These are phyloP conservation scores for Agrochola circellaris DNA, from an alignment of 2,888 invertebrate species.

Conservation along the genomic window DNA sequence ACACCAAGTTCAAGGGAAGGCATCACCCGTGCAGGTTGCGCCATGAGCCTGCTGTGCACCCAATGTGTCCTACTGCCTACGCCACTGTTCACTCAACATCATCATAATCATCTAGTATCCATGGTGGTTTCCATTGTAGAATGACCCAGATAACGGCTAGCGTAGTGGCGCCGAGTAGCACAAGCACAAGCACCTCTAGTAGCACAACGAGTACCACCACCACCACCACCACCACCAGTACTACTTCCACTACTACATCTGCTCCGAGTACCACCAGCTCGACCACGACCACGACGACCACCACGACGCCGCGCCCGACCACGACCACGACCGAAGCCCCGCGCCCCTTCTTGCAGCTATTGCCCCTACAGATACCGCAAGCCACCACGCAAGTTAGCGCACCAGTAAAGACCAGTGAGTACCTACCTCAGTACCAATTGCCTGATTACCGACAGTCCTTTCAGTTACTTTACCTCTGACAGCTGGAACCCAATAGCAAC, in stretches of 20 bases:
- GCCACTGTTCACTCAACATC: constrained; percentile 5
- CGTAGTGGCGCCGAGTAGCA: constrained; percentile 78
- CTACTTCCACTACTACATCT: constrained; percentile 82
- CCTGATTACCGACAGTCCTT: background rate
- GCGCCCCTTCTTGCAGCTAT: constrained; percentile 84
- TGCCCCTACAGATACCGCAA: constrained; percentile 82
- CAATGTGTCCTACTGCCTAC: background rate
- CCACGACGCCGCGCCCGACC: constrained; percentile 76
- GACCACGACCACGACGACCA: constrained; percentile 79
- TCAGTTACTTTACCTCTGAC: background rate
- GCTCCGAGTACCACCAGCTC: constrained; percentile 84
- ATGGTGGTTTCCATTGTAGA: constrained; percentile 77
- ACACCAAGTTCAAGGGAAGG: background rate
- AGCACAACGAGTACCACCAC: constrained; percentile 75
- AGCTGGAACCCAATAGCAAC: background rate
- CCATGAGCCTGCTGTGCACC: background rate
- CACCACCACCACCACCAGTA: constrained; percentile 76
- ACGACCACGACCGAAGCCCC: constrained; percentile 74
- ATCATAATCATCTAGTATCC: constrained; percentile 50
- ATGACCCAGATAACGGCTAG: constrained; percentile 76
- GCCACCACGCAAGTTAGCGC: constrained; percentile 71
- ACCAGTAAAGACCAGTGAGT: constrained; percentile 78
- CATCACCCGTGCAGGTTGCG: background rate
- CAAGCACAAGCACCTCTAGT: constrained; percentile 81
- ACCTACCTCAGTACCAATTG: too few species aligned